phyloP scores from a whole-genome alignment of 2,113 vertebrate genomes.

The Hippoglossus stenolepis region DNA sequence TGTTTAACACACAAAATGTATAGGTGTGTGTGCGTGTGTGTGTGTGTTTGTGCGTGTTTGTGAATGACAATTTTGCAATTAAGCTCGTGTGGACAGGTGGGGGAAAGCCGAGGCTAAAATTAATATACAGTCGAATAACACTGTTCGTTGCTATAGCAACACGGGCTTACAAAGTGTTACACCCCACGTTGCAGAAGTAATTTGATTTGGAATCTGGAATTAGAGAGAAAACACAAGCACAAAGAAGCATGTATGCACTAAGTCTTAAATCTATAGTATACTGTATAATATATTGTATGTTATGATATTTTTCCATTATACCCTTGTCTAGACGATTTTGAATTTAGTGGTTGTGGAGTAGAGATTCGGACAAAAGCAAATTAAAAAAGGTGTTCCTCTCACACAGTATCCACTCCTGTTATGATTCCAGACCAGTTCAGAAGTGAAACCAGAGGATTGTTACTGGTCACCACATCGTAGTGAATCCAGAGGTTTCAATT shows the following conservation, averaged over 20 bases:
- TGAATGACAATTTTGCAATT: background rate
- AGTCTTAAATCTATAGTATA: background rate
- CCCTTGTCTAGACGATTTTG: background rate
- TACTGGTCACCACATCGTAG: too few species aligned
- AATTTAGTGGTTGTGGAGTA: background rate
- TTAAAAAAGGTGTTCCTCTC: too few species aligned
- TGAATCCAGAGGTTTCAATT: too few species aligned
- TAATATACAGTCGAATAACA: constrained; percentile 8
- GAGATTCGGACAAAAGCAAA: too few species aligned
- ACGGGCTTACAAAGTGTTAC: constrained; percentile 15
- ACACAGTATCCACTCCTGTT: too few species aligned
- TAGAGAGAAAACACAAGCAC: too few species aligned
- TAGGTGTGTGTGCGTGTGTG: background rate
- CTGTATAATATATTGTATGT: too few species aligned
- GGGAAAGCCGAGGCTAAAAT: background rate
- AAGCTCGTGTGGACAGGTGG: background rate
- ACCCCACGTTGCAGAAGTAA: constrained; percentile 32
- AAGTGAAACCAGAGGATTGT: too few species aligned
- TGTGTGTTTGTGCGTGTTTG: background rate
- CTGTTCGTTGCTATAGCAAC: constrained; percentile 29
- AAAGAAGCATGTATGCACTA: constrained; percentile 1
- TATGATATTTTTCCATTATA: too few species aligned
- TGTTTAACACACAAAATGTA: constrained; percentile 26
- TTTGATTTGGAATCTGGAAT: constrained; percentile 51
- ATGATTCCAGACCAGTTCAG: too few species aligned